phyloP scores from a whole-genome alignment of 2,888 invertebrate genomes.

The Lithosia quadra region DNA sequence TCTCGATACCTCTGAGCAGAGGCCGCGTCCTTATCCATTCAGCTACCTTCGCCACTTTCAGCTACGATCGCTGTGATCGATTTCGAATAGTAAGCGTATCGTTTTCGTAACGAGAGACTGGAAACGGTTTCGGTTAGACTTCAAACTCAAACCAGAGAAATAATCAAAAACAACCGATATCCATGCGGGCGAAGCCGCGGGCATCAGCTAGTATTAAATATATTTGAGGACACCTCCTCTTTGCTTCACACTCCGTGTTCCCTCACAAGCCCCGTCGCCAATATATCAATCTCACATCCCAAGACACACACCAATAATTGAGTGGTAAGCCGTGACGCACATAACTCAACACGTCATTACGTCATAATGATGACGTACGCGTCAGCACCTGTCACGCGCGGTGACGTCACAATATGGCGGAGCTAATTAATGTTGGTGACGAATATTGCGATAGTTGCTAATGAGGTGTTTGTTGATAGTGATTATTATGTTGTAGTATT shows the following conservation, averaged over 20 bases:
- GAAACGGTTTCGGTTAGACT: too few species aligned
- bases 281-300: not conserved
- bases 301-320: slow-evolving; percentile 5
- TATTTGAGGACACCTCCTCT: too few species aligned
- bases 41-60: too few species aligned
- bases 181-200: too few species aligned
- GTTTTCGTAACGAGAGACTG: too few species aligned
- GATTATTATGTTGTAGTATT: not conserved
- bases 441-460: slow-evolving; percentile 2
- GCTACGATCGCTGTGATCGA: too few species aligned
- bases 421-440: slow-evolving; percentile 11
- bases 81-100: too few species aligned
- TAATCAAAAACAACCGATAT: too few species aligned
- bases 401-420: slow-evolving; percentile 9
- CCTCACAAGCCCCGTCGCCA: not conserved
- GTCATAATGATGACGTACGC: slow-evolving; percentile 16
- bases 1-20: too few species aligned
- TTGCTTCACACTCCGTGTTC: not conserved
- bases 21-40: too few species aligned
- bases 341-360: slow-evolving; percentile 16
- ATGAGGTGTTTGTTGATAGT: not conserved
- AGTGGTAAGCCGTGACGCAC: not conserved
- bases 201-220: too few species aligned
- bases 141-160: too few species aligned
- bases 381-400: slow-evolving; percentile 14